Evolutionary conservation across 2,888 invertebrate genomes (phyloP), one percentile per base, ranked within the genome.

Genomic region (Epicampocera succincta): DNA sequence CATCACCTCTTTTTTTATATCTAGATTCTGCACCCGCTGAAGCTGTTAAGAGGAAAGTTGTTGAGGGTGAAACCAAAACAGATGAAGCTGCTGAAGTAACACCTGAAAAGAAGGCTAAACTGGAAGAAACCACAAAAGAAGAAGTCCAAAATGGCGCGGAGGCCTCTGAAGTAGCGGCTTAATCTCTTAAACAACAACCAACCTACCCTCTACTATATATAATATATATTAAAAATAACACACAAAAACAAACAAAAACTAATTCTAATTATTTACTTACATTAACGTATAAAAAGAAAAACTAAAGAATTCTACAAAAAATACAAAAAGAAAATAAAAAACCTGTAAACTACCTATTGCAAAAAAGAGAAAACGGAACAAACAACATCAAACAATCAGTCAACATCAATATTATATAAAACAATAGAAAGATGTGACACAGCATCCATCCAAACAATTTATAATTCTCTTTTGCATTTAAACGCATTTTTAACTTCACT

Each of bases 41-140:
- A 85, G 88, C 91, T 42, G 91, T 91, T 8, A 91, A 91, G 87
- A 90, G 91, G 87, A 91, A 91, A 90, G 90, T 90, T 44, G 87
- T 87, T 58, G 84, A 82, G 33, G 85, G 65, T 44, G 89, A 88
- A 71, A 86, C 85, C 79, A 90, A 90, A 87, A 86, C 87, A 80
- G 90, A 90, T 78, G 91, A 89, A 83, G 88, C 88, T 72, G 88
- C 87, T 80, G 82, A 82, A 78, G 90, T 90, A 83, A 90, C 91
- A 86, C 89, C 91, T 85, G 91, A 91, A 86, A 91, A 91, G 87
- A 91, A 91, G 87, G 90, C 90, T 85, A 91, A 91, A 88, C 87
- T 91, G 86, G 91, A 91, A 76, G 91, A 91, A 63, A 69, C 88
- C 77, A 87, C 90, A 86, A 90, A 89, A 88, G 90, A 90, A 84